Evolutionary conservation across 2,113 vertebrate genomes (phyloP).

Genomic region (Malurus elegans): DNA sequence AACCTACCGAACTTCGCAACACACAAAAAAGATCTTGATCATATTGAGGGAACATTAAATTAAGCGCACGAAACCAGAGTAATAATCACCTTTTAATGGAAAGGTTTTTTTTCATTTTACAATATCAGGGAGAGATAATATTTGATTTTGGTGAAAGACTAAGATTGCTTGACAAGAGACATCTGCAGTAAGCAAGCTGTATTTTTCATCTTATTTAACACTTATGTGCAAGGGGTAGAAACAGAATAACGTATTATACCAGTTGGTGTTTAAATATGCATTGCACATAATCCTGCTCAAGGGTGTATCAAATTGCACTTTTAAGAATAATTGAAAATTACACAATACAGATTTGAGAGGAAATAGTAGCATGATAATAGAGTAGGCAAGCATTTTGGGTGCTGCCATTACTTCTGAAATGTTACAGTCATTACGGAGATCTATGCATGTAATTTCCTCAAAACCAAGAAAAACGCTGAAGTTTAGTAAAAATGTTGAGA

Average conservation of each 20-base stretch:
- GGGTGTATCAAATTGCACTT: background rate
- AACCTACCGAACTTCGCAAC: background rate
- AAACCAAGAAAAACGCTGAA: background rate
- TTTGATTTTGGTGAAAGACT: background rate
- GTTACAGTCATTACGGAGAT: background rate
- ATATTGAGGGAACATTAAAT: background rate
- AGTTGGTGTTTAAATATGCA: background rate
- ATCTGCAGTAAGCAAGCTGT: background rate
- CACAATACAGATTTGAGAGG: background rate
- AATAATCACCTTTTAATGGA: background rate
- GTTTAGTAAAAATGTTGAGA: background rate
- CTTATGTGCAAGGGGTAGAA: background rate
- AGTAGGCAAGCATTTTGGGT: background rate
- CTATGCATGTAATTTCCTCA: background rate
- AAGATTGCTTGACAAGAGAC: background rate
- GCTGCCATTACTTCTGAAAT: background rate
- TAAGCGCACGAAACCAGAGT: background rate
- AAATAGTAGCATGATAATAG: background rate
- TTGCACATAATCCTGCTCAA: background rate
- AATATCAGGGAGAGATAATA: background rate
- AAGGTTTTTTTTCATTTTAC: background rate
- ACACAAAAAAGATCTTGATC: background rate
- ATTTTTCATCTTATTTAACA: background rate
- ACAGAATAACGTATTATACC: background rate
- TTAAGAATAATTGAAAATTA: constrained; percentile 12